These are phyloP conservation scores for Caenorhabditis afra DNA, from an alignment of 2,888 invertebrate genomes.

Conservation along the genomic window DNA sequence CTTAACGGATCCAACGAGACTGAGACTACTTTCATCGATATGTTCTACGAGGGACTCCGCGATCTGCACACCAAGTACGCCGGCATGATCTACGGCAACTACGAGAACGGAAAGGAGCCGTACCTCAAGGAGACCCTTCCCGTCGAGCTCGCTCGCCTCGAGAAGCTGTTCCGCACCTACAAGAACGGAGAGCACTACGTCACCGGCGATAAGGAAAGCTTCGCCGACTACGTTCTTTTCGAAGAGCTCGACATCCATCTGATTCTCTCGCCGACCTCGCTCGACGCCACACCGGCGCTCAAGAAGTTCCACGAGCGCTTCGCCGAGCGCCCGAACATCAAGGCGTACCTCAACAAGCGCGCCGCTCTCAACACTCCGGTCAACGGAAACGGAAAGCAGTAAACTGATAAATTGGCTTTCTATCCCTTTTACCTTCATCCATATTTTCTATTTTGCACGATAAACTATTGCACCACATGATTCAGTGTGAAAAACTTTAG, in stretches of 20 bases:
- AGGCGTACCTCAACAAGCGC: slow-evolving; percentile 66
- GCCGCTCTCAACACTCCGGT: slow-evolving; percentile 58
- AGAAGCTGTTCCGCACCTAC: slow-evolving; percentile 68
- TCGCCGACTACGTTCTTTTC: slow-evolving; percentile 74
- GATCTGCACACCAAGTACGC: slow-evolving; percentile 71
- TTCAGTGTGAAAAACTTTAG: slow-evolving; percentile 3
- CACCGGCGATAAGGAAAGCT: slow-evolving; percentile 69
- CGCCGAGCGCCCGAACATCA: slow-evolving; percentile 62
- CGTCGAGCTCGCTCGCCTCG: slow-evolving; percentile 60
- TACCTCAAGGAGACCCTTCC: slow-evolving; percentile 67
- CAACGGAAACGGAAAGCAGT: slow-evolving; percentile 71
- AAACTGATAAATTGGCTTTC: slow-evolving; percentile 1
- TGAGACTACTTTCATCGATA: slow-evolving; percentile 68
- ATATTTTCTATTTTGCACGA: slow-evolving; percentile 6
- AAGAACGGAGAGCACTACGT: slow-evolving; percentile 69
- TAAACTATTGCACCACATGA: not conserved
- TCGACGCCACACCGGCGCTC: slow-evolving; percentile 69
- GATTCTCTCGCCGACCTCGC: slow-evolving; percentile 61
- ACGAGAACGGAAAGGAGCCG: slow-evolving; percentile 64
- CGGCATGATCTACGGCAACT: slow-evolving; percentile 66
- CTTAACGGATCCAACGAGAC: slow-evolving; percentile 67
- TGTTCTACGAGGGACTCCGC: slow-evolving; percentile 68
- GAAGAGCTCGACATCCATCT: slow-evolving; percentile 74
- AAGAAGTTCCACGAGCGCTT: slow-evolving; percentile 72
- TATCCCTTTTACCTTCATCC: not conserved